These are phyloP conservation scores for Blera fallax DNA, from an alignment of 2,888 invertebrate genomes.

Conservation along the genomic window DNA sequence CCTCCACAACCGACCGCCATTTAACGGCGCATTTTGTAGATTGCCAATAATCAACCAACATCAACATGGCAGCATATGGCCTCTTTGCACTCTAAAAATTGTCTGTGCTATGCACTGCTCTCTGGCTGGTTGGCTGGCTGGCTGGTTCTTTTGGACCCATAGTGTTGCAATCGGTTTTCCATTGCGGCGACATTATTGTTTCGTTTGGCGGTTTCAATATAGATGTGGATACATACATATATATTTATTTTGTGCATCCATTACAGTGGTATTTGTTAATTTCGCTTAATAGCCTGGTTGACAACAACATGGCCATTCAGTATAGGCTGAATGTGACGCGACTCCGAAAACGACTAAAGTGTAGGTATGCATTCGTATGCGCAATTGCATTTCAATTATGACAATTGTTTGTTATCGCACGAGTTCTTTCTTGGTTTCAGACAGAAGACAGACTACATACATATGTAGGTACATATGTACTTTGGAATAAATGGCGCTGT, in stretches of 20 bases:
- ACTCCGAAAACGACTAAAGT: constrained; percentile 9
- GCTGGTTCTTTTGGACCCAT: constrained; percentile 41
- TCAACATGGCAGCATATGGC: constrained; percentile 50
- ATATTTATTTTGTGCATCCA: constrained; percentile 60
- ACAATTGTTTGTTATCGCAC: constrained; percentile 63
- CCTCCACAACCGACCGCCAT: constrained; percentile 28
- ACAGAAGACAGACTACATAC: not conserved
- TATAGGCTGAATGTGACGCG: constrained; percentile 37
- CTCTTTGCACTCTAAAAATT: constrained; percentile 47
- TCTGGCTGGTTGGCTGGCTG: too few species aligned
- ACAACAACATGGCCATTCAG: constrained; percentile 66
- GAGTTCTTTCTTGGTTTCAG: constrained; percentile 3
- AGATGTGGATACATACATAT: constrained; percentile 21
- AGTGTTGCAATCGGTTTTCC: constrained; percentile 70
- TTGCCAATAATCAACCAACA: constrained; percentile 71
- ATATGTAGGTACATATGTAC: too few species aligned
- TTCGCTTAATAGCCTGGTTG: constrained; percentile 69
- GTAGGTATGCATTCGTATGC: constrained; percentile 60
- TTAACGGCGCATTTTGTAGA: constrained; percentile 57
- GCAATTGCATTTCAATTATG: constrained; percentile 73
- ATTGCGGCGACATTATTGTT: constrained; percentile 72
- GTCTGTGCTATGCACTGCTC: constrained; percentile 2
- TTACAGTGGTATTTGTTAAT: constrained; percentile 72
- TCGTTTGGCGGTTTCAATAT: constrained; percentile 63
- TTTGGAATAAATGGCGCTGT: too few species aligned